A percentile compares a stretch with the other conserved stretches of the same genome.
Evolutionary conservation across 2,113 vertebrate species (phyloP).

Genomic region (Gallinago paraguaiae): DNA sequence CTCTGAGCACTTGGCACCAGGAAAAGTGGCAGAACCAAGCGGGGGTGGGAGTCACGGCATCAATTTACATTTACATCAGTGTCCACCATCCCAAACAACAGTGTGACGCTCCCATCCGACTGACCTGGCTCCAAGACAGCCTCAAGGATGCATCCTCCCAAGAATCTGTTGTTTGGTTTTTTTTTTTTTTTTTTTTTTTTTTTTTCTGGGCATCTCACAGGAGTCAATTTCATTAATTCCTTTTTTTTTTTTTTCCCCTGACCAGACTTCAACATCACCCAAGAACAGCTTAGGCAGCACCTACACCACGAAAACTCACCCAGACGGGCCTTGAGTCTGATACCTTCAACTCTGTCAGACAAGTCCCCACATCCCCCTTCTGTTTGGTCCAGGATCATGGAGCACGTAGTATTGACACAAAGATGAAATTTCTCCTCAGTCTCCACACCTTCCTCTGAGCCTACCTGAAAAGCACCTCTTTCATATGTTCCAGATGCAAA

Average conservation of each 20-base stretch:
- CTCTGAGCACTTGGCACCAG: background rate
- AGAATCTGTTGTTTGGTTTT: background rate
- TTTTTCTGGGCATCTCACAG: background rate
- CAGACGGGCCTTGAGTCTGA: background rate
- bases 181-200: background rate
- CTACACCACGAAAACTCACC: background rate
- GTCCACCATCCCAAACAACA: background rate
- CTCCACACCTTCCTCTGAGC: background rate
- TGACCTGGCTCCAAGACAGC: background rate
- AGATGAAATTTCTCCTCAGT: background rate
- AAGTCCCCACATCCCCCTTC: background rate
- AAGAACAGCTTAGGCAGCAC: background rate
- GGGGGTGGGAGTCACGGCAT: background rate
- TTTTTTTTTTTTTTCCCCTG: too few relatives aligned
- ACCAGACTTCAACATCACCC: background rate
- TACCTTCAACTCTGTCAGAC: background rate
- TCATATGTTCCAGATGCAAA: background rate
- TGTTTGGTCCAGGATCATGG: background rate
- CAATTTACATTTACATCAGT: background rate
- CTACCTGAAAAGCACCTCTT: background rate
- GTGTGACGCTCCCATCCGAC: background rate
- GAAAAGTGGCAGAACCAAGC: background rate
- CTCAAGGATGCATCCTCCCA: background rate
- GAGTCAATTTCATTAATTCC: background rate
- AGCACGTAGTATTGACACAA: background rate